Conservation (phyloP, 1,140 invertebrate genomes). For the Hetaerina americana region DNA sequence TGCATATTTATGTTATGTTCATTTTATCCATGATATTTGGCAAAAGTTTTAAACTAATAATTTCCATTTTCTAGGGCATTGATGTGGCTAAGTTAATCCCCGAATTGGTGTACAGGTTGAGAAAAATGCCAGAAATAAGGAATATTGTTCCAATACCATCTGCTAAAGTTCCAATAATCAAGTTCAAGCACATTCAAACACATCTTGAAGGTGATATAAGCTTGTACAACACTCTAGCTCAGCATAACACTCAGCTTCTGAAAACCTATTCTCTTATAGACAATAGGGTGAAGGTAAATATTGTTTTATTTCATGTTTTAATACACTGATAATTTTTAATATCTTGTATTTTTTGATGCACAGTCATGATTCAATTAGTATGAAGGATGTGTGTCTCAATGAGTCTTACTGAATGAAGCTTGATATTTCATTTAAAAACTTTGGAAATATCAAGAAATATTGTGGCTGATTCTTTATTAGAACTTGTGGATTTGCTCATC, state of each 20-base stretch:
- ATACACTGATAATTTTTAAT: not conserved
- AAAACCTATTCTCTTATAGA: slow-evolving; percentile 39
- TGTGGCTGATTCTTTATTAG: too few relatives aligned
- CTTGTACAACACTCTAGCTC: slow-evolving; percentile 43
- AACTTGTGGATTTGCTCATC: too few relatives aligned
- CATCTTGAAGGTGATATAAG: slow-evolving; percentile 45
- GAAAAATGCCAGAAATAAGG: slow-evolving; percentile 26
- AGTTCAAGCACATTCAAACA: slow-evolving; percentile 34
- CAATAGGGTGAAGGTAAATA: slow-evolving; percentile 30
- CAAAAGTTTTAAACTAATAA: slow-evolving; percentile 5
- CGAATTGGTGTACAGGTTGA: slow-evolving; percentile 28
- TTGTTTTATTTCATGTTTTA: slow-evolving; percentile 8
- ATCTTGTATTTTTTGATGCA: not conserved
- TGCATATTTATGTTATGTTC: not conserved
- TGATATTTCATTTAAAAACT: too few relatives aligned
- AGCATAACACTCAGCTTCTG: slow-evolving; percentile 42
- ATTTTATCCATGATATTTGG: slow-evolving; percentile 6
- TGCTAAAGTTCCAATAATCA: slow-evolving; percentile 53
- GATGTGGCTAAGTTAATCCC: slow-evolving; percentile 20
- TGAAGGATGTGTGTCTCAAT: too few relatives aligned
- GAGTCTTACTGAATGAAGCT: too few relatives aligned
- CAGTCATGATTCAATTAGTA: too few relatives aligned
- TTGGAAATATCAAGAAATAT: too few relatives aligned
- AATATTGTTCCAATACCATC: slow-evolving; percentile 39
- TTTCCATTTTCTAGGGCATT: slow-evolving; percentile 11